Evolutionary conservation across 2,797 vertebrate species (phyloP), one percentile per base, ranked within the genome.

Genomic region (Novumbra hubbsi): DNA sequence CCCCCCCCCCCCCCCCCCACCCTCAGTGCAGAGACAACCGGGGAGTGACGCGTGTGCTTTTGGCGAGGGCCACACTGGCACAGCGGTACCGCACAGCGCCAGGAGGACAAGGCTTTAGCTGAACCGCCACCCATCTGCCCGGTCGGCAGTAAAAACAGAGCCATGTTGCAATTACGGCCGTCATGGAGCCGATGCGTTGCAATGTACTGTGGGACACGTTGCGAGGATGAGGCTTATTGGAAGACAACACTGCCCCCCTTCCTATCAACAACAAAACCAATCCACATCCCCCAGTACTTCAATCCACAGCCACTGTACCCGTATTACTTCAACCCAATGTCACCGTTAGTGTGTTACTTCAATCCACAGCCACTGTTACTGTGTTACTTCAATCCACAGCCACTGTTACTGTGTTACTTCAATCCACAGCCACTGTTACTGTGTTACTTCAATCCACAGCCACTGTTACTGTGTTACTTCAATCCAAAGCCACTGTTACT

Each of bases 41-140:
- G 72, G 81, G 76, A 80, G 79, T 88, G 90, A 90, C 84, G 84
- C 72, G 82, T 77, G 85, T 64, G 38, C 2, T 27, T 73, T 84
- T 86, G 91, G 90, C 88, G 86, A 87, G 85, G 72, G 86, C 87
- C 85, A 73, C 70, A 66, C 74, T 84, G 78, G 41, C 72, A 76
- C 78, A 34, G 76, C 68, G 78, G 34, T 71, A 76, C 78, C 32
- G 76, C 68, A 69, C 72, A 62, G 75, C 83, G 88, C 90, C 91
- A 92, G 87, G 84, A 78, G 82, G 82, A 81, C 86, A 72, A 38
- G 12, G 21, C 32, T 28, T 74, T 71, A 80, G 81, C 84, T 77
- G 82, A 83, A 83, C 87, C 45, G 74, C 76, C 57, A 78, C 71
- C 80, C 81, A 78, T 72, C 70, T 57, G 21, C 74, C 81, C 77